Percentiles rank a stretch among this genome's conserved stretches.
Conservation (phyloP, 2,797 vertebrate genomes). For the Anabas testudineus region DNA sequence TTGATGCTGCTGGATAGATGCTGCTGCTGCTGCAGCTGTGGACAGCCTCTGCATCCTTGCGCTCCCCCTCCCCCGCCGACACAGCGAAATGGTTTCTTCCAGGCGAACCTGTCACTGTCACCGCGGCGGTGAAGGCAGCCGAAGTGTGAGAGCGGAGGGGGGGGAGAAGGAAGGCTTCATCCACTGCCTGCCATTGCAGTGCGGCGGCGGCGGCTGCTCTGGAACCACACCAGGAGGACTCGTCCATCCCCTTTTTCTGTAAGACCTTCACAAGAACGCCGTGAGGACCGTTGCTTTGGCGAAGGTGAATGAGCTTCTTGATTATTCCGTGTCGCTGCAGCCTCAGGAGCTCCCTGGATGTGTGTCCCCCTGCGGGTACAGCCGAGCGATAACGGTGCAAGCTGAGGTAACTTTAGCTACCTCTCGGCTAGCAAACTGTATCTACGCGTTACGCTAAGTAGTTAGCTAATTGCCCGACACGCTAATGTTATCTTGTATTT, state of each 20-base stretch:
- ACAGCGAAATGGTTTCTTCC: slow-evolving; percentile 83
- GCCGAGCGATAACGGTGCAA: slow-evolving; percentile 72
- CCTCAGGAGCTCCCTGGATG: slow-evolving; percentile 61
- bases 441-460: slow-evolving; percentile 64
- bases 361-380: slow-evolving; percentile 59
- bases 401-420: slow-evolving; percentile 69
- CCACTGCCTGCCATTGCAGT: slow-evolving; percentile 86
- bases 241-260: slow-evolving; percentile 47
- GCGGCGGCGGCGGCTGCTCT: slow-evolving; percentile 81
- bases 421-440: slow-evolving; percentile 62
- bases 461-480: slow-evolving; percentile 50
- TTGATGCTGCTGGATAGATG: slow-evolving; percentile 58
- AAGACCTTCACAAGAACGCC: slow-evolving; percentile 65
- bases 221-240: slow-evolving; percentile 71
- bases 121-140: slow-evolving; percentile 79
- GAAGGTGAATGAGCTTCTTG: slow-evolving; percentile 73
- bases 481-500: slow-evolving; percentile 32
- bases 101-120: slow-evolving; percentile 84
- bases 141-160: slow-evolving; percentile 65
- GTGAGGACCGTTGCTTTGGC: slow-evolving; percentile 73
- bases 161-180: slow-evolving; percentile 72
- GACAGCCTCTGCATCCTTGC: slow-evolving; percentile 56
- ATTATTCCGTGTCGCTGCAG: slow-evolving; percentile 37
- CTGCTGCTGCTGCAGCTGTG: slow-evolving; percentile 55
- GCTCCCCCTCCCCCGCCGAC: slow-evolving; percentile 71